These are phyloP conservation scores for Clepsis dumicolana DNA, from an alignment of 2,888 invertebrate species.

Conservation along the genomic window DNA sequence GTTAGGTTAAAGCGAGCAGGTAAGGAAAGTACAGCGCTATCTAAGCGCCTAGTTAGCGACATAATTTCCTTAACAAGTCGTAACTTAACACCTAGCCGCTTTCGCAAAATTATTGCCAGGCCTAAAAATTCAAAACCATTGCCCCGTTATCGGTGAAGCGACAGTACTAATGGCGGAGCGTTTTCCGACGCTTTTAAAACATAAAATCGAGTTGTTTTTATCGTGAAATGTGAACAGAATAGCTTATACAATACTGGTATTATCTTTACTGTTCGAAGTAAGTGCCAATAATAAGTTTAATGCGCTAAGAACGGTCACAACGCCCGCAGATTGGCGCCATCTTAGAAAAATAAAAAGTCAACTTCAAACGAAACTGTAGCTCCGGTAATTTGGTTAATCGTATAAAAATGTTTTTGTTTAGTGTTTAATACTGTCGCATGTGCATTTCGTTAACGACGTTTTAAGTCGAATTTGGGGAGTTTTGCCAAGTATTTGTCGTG, in stretches of 20 bases:
- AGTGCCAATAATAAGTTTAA: slow-evolving; percentile 81
- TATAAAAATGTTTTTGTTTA: slow-evolving; percentile 40
- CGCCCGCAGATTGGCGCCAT: slow-evolving; percentile 67
- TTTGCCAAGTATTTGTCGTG: slow-evolving; percentile 55
- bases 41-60: slow-evolving; percentile 38
- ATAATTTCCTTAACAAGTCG: slow-evolving; percentile 59
- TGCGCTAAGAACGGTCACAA: slow-evolving; percentile 60
- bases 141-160: slow-evolving; percentile 65
- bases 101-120: slow-evolving; percentile 60
- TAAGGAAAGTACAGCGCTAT: slow-evolving; percentile 30
- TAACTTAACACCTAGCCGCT: slow-evolving; percentile 61
- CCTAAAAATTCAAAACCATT: slow-evolving; percentile 63
- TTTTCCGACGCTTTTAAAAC: slow-evolving; percentile 75
- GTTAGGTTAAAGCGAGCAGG: slow-evolving; percentile 30
- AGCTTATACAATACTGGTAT: slow-evolving; percentile 76
- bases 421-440: slow-evolving; percentile 33
- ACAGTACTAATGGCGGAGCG: slow-evolving; percentile 64
- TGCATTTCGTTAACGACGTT: slow-evolving; percentile 35
- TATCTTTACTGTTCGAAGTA: slow-evolving; percentile 78
- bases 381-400: slow-evolving; percentile 35
- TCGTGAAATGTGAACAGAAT: slow-evolving; percentile 76
- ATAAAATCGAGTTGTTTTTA: slow-evolving; percentile 75
- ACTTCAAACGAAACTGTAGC: slow-evolving; percentile 42
- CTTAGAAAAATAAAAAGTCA: slow-evolving; percentile 64
- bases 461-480: slow-evolving; percentile 47